Evolutionary conservation across 2,113 vertebrate genomes (phyloP).

Genomic region (Campylomormyrus tamandua): DNA sequence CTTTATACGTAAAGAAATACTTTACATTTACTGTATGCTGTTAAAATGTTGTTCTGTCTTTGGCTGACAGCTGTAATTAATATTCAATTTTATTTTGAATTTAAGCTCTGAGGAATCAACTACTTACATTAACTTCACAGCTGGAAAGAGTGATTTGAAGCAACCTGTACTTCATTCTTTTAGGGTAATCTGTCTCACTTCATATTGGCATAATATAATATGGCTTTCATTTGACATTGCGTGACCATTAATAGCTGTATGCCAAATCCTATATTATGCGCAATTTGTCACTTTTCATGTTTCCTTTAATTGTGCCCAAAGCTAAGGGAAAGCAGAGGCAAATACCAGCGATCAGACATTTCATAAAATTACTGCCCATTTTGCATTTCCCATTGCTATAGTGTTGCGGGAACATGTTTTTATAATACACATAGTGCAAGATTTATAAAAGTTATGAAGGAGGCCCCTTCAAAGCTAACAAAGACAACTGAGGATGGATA

Average conservation of each 20-base stretch:
- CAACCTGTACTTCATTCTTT: slow-evolving; percentile 52
- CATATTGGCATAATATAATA: neutral
- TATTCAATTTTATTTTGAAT: slow-evolving; percentile 3
- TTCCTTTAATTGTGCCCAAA: neutral
- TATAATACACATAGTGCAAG: neutral
- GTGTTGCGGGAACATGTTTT: neutral
- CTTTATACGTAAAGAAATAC: neutral
- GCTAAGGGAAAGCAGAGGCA: neutral
- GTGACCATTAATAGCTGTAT: neutral
- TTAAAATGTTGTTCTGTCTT: neutral
- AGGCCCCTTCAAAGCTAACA: neutral
- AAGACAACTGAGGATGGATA: neutral
- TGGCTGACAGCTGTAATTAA: neutral
- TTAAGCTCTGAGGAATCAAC: slow-evolving; percentile 52
- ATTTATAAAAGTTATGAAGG: neutral
- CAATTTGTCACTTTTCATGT: neutral
- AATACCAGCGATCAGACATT: neutral
- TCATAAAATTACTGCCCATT: neutral
- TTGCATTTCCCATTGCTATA: neutral
- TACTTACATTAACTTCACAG: slow-evolving; percentile 64
- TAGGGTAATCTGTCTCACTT: slow-evolving; percentile 40
- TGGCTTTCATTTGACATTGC: neutral
- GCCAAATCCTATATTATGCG: neutral
- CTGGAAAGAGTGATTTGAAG: slow-evolving; percentile 40
- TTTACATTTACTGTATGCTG: neutral